Percentiles rank a stretch among this genome's conserved stretches.
These are phyloP conservation scores for Armadillidium nasatum DNA, from an alignment of 1,140 invertebrate genomes.

Conservation along the genomic window DNA sequence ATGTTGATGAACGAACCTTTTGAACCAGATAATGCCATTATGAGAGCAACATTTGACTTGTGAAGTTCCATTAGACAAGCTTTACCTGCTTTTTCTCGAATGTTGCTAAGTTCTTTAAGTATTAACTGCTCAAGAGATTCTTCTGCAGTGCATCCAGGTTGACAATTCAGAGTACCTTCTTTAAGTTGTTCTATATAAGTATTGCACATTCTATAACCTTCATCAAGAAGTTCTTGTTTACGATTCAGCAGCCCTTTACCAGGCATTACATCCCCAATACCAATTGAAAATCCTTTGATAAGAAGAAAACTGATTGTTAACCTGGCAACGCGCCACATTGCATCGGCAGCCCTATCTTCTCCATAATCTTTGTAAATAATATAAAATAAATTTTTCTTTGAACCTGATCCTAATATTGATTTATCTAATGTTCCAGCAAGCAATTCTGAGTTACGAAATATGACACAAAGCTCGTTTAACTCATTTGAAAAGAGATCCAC, in stretches of 20 bases:
- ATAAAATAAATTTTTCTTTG: conserved; percentile 96
- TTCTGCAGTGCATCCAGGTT: conserved; percentile 85
- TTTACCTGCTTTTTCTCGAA: conserved; percentile 93
- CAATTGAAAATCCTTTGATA: conserved; percentile 94
- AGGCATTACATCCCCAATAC: conserved; percentile 95
- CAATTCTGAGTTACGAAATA: conserved; percentile 89
- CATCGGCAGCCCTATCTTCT: conserved; percentile 75
- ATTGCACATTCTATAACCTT: conserved; percentile 84
- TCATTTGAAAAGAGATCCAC: conserved; percentile 55
- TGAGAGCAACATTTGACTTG: conserved; percentile 76
- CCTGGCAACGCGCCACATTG: conserved; percentile 89
- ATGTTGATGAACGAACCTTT: conserved; percentile 94
- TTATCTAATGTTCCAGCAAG: conserved; percentile 74
- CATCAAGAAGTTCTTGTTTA: conserved; percentile 73
- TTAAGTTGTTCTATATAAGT: conserved; percentile 82
- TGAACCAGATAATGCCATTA: conserved; percentile 93
- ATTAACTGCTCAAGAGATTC: conserved; percentile 87
- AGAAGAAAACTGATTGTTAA: conserved; percentile 86
- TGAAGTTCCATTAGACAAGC: conserved; percentile 71
- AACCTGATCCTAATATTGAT: conserved; percentile 75
- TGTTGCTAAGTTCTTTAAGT: conserved; percentile 88
- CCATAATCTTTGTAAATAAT: conserved; percentile 88
- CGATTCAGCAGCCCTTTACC: conserved; percentile 69
- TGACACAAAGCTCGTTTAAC: conserved; percentile 87
- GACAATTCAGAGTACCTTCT: conserved; percentile 73